Evolutionary conservation across 2,797 vertebrate species (phyloP), one percentile per base, ranked within the genome.

Genomic region (Eurystomus glaucurus): DNA sequence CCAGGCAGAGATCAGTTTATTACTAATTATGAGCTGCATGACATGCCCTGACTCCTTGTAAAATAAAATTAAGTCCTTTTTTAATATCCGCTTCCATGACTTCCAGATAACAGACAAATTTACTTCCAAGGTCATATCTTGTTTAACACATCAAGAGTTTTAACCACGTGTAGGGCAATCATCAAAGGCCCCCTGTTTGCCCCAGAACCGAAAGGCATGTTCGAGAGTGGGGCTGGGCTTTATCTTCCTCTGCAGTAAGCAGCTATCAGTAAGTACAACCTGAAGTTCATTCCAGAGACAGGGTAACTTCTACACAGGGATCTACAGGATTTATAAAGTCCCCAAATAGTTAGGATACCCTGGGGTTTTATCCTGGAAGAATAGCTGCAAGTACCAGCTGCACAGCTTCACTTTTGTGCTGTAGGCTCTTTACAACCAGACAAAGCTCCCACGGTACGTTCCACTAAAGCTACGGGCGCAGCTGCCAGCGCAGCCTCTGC

Each of bases 21-120:
- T 95, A 97, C 96, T 98, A 96, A 98, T 97, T 97, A 98, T 50
- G 58, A 97, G 92, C 85, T 74, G 87, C 66, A 9, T 93, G 96
- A 96, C 94, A 84, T 87, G 95, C 85, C 95, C 94, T 6, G 58
- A 96, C 94, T 97, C 96, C 98, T 98, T 90, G 33, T 97, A 98
- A 98, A 99, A 98, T 97, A 98, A 99, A 84, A 98, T 97, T 93
- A 97, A 98, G 98, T 97, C 98, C 98, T 97, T 98, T 99, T 98
- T 98, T 98, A 99, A 98, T 98, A 97, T 98, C 97, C 98, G 98
- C 98, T 98, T 95, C 94, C 94, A 43, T 91, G 96, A 97, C 95
- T 98, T 98, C 95, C 95, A 98, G 98, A 98, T 98, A 99, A 98
- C 96, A 97, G 98, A 97, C 96, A 95, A 96, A 97, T 98, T 98